Evolutionary conservation across 1,140 invertebrate species (phyloP).

Genomic region (Drosophila tristis): DNA sequence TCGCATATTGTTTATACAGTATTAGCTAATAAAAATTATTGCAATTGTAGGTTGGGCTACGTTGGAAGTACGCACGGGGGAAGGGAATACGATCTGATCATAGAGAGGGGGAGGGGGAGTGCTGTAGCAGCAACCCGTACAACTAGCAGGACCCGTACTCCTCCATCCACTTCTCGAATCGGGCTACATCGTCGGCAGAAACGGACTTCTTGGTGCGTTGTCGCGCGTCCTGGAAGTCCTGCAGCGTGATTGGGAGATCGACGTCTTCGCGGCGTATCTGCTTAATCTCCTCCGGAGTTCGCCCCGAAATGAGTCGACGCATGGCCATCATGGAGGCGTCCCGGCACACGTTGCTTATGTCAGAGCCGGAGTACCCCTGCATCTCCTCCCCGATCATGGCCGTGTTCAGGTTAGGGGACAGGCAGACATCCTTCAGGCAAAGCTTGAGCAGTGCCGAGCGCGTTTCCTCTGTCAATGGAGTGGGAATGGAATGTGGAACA

Average conservation of each 20-base stretch:
- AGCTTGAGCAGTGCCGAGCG: conserved; percentile 94
- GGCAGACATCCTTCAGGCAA: conserved; percentile 95
- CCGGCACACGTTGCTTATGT: conserved; percentile 99
- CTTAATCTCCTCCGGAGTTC: conserved; percentile 96
- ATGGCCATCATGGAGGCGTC: conserved; percentile 99
- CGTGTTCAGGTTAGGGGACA: conserved; percentile 92
- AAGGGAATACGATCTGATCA: conserved; percentile 22
- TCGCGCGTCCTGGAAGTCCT: conserved; percentile 95
- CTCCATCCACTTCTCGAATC: conserved; percentile 98
- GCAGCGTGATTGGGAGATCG: conserved; percentile 94
- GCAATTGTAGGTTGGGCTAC: conserved; percentile 17
- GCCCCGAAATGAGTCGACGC: conserved; percentile 95
- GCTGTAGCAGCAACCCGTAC: conserved; percentile 65
- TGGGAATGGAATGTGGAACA: too few relatives aligned
- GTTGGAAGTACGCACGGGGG: conserved; percentile 67
- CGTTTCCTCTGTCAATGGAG: conserved; percentile 87
- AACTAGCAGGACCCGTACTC: conserved; percentile 92
- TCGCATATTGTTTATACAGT: conserved; percentile 56
- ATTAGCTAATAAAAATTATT: conserved; percentile 38
- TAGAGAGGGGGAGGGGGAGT: conserved; percentile 27
- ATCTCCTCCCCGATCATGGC: conserved; percentile 91
- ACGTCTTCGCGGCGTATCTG: conserved; percentile 96
- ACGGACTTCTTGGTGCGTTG: conserved; percentile 97
- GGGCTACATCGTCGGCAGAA: conserved; percentile 94
- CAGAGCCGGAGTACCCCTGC: conserved; percentile 98